Conservation (phyloP, 2,113 vertebrate genomes). For the Lonchura striata region DNA sequence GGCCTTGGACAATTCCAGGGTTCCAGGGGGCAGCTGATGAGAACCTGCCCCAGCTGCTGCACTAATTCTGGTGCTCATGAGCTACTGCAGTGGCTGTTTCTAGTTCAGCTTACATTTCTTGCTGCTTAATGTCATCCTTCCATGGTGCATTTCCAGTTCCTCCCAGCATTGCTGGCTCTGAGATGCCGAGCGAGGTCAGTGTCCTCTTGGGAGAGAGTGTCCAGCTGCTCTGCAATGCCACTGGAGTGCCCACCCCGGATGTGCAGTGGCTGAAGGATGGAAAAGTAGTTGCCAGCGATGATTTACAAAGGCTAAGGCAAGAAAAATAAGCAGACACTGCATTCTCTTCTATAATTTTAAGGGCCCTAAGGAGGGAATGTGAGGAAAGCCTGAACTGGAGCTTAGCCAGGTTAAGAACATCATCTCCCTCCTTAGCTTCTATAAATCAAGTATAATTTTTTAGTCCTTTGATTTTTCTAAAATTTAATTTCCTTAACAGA, state of each 20-base stretch:
- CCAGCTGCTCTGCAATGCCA: slow-evolving; percentile 82
- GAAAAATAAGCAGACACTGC: not conserved
- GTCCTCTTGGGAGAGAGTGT: slow-evolving; percentile 83
- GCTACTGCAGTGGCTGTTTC: not conserved
- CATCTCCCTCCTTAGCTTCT: not conserved
- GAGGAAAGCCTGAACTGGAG: not conserved
- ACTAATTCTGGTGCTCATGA: not conserved
- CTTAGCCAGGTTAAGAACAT: not conserved
- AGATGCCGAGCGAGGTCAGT: slow-evolving; percentile 85
- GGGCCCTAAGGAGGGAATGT: not conserved
- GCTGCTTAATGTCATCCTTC: slow-evolving; percentile 17
- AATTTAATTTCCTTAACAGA: not conserved
- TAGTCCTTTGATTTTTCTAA: not conserved
- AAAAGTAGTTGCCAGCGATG: slow-evolving; percentile 64
- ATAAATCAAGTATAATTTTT: not conserved
- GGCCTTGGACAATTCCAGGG: not conserved
- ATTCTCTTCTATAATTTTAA: not conserved
- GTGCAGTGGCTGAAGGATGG: slow-evolving; percentile 93
- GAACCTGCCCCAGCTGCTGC: not conserved
- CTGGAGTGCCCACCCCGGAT: slow-evolving; percentile 80
- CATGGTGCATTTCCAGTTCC: slow-evolving; percentile 77
- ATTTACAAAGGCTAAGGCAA: slow-evolving; percentile 77
- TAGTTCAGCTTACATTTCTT: not conserved
- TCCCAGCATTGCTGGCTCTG: slow-evolving; percentile 86
- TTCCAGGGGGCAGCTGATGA: not conserved